A percentile compares a stretch with the other conserved stretches of the same genome.
phyloP scores from a whole-genome alignment of 1,140 invertebrate species.

The Maniola jurtina region DNA sequence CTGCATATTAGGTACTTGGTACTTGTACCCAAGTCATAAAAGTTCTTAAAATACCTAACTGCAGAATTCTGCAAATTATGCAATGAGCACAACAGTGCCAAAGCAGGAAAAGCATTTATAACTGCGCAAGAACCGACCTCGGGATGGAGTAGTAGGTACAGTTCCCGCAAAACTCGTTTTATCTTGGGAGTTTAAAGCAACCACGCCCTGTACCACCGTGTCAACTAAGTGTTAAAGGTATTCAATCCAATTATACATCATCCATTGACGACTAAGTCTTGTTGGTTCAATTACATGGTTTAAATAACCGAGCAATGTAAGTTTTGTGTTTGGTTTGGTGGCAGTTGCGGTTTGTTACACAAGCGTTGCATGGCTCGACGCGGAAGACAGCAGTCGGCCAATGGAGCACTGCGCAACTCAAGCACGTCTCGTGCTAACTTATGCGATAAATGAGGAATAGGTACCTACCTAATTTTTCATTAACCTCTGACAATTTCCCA shows the following conservation, averaged over 20 bases:
- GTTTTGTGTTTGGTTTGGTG: not conserved
- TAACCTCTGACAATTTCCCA: slow-evolving; percentile 10
- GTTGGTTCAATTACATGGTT: not conserved
- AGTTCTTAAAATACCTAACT: not conserved
- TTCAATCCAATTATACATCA: not conserved
- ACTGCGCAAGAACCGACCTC: slow-evolving; percentile 58
- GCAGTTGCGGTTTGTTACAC: slow-evolving; percentile 43
- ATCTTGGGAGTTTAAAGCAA: slow-evolving; percentile 37
- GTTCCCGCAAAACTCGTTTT: slow-evolving; percentile 64
- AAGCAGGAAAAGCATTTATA: slow-evolving; percentile 60
- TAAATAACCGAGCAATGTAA: slow-evolving; percentile 11
- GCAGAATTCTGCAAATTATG: slow-evolving; percentile 21
- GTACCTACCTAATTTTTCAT: slow-evolving; percentile 7
- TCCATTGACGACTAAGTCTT: slow-evolving; percentile 9
- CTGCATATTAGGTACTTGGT: no score
- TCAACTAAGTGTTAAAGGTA: not conserved
- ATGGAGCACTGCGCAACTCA: slow-evolving; percentile 63
- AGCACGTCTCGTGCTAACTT: slow-evolving; percentile 25
- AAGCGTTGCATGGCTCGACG: slow-evolving; percentile 57
- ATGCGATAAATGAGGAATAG: slow-evolving; percentile 24
- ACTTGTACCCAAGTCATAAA: not conserved
- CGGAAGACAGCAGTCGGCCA: slow-evolving; percentile 67
- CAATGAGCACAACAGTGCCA: slow-evolving; percentile 27
- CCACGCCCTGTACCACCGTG: slow-evolving; percentile 8
- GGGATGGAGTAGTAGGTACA: slow-evolving; percentile 38